Percentiles rank a stretch among this genome's conserved stretches.
Evolutionary conservation across 2,888 invertebrate genomes (phyloP).

Genomic region (Caradrina kadenii): DNA sequence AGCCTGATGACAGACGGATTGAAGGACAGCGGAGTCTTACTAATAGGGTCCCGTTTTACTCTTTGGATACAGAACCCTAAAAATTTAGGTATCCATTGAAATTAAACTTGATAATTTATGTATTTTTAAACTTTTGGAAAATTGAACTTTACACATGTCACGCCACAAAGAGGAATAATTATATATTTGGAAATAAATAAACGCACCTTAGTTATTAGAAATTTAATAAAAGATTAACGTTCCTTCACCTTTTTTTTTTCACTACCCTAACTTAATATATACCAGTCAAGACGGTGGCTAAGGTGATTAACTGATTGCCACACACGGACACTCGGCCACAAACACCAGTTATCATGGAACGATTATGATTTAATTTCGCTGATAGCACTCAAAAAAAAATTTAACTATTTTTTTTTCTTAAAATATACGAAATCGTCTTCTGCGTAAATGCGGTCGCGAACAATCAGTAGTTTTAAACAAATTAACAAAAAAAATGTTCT

Average conservation of each 20-base stretch:
- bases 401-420: slow-evolving; percentile 4
- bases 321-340: not conserved
- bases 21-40: too few species aligned
- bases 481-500: slow-evolving; percentile 56
- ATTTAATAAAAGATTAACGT: too few species aligned
- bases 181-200: too few species aligned
- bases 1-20: too few species aligned
- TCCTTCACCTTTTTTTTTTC: not conserved
- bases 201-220: too few species aligned
- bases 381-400: slow-evolving; percentile 13
- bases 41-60: too few species aligned
- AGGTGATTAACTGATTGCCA: slow-evolving; percentile 14
- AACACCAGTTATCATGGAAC: slow-evolving; percentile 3
- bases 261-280: not conserved
- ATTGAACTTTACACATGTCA: too few species aligned
- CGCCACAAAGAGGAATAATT: too few species aligned
- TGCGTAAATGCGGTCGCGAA: slow-evolving; percentile 17
- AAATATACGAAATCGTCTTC: slow-evolving; percentile 9
- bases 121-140: too few species aligned
- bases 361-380: slow-evolving; percentile 35
- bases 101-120: too few species aligned
- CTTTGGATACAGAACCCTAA: too few species aligned
- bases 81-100: too few species aligned
- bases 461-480: slow-evolving; percentile 49
- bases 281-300: not conserved